A percentile compares a stretch with the other conserved stretches of the same genome.
phyloP scores from a whole-genome alignment of 2,888 invertebrate species.

The Phaonia tiefii region DNA sequence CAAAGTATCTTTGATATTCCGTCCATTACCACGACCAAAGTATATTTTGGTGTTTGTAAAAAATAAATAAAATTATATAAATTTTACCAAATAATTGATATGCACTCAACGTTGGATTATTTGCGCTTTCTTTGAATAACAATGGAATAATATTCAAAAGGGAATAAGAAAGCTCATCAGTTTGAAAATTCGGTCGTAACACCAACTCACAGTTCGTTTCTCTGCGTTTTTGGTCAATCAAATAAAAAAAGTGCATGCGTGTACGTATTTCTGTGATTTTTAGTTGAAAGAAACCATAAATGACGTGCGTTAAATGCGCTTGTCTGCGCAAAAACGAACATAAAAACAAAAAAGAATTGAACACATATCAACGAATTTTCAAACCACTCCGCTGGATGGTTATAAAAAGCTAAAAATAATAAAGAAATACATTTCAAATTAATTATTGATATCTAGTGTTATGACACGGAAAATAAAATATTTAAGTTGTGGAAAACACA shows the following conservation, averaged over 20 bases:
- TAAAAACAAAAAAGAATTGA: too few relatives aligned
- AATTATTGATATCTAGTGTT: conserved; percentile 6
- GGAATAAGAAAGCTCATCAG: not conserved
- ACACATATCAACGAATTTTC: too few relatives aligned
- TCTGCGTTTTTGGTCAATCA: not conserved
- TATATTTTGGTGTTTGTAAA: conserved; percentile 19
- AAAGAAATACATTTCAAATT: conserved; percentile 2
- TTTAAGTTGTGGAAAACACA: too few relatives aligned
- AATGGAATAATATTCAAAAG: not conserved
- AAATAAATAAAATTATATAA: not conserved
- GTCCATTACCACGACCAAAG: not conserved
- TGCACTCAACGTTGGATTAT: conserved; percentile 12
- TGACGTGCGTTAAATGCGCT: conserved; percentile 20
- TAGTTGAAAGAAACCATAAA: not conserved
- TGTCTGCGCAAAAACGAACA: conserved; percentile 4
- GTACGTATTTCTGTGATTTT: not conserved
- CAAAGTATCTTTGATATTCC: not conserved
- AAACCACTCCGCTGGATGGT: not conserved
- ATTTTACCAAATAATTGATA: conserved; percentile 15
- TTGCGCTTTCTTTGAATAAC: not conserved
- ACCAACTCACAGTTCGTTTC: not conserved
- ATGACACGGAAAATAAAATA: conserved; percentile 6
- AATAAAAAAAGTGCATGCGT: conserved; percentile 19
- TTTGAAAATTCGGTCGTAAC: not conserved
- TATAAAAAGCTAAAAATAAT: not conserved